Conservation (phyloP, 1,140 invertebrate species). For the Laodelphax striatellus region DNA sequence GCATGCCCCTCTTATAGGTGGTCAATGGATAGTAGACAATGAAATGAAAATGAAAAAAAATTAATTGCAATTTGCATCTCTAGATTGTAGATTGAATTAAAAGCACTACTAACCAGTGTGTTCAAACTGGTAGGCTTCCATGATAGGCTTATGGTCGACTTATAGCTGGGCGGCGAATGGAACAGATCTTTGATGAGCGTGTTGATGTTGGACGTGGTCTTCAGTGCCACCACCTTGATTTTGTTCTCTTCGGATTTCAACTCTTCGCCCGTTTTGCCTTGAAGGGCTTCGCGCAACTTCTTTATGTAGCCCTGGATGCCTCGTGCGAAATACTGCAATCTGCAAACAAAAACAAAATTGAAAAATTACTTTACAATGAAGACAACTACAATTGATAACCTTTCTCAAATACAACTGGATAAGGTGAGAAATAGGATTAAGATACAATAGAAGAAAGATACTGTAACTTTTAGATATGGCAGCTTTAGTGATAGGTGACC, state of each 20-base stretch:
- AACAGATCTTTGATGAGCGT: constrained; percentile 89
- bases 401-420: too few species aligned
- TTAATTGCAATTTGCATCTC: too few species aligned
- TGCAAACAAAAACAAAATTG: constrained; percentile 28
- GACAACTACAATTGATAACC: too few species aligned
- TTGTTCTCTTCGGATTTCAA: constrained; percentile 70
- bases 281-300: constrained; percentile 75
- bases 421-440: too few species aligned
- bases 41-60: too few species aligned
- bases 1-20: too few species aligned
- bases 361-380: too few species aligned
- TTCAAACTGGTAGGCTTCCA: constrained; percentile 54
- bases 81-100: too few species aligned
- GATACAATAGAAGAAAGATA: too few species aligned
- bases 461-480: too few species aligned
- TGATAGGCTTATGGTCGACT: constrained; percentile 71
- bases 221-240: constrained; percentile 72
- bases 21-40: too few species aligned
- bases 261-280: constrained; percentile 62
- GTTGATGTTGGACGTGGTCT: constrained; percentile 88
- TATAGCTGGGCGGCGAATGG: constrained; percentile 85
- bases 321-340: constrained; percentile 83
- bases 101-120: not conserved
- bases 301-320: constrained; percentile 88
- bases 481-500: too few species aligned